phyloP scores from a whole-genome alignment of 2,888 invertebrate species.

The Metalampra italica region DNA sequence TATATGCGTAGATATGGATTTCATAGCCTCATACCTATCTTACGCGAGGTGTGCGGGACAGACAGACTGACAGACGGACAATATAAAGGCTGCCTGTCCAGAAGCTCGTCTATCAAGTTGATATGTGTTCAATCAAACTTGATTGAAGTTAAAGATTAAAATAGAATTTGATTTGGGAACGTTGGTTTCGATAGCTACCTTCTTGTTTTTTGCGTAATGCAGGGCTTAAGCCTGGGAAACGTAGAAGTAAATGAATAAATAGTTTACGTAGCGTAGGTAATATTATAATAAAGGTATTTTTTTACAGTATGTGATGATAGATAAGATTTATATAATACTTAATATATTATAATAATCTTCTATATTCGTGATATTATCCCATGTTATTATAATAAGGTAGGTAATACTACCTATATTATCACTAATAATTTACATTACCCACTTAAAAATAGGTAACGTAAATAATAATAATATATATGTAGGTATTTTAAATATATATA shows the following conservation, averaged over 20 bases:
- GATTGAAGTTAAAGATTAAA: constrained; percentile 51
- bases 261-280: not conserved
- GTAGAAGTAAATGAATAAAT: too few species aligned
- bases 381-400: too few species aligned
- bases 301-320: not conserved
- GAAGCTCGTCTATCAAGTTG: constrained; percentile 66
- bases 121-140: constrained; percentile 59
- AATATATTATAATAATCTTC: too few species aligned
- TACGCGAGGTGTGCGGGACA: constrained; percentile 11
- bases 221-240: too few species aligned
- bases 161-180: constrained; percentile 13
- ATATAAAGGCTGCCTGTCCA: constrained; percentile 43
- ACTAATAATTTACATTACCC: too few species aligned
- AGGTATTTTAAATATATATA: too few species aligned
- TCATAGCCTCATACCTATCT: not conserved
- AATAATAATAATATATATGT: too few species aligned
- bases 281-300: not conserved
- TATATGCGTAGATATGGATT: not conserved
- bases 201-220: constrained; percentile 26
- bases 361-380: too few species aligned
- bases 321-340: too few species aligned
- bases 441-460: too few species aligned
- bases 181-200: constrained; percentile 9
- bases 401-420: too few species aligned
- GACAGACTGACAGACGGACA: constrained; percentile 44